Percentiles rank a stretch among this genome's conserved stretches.
These are phyloP conservation scores for Machimus rusticus DNA, from an alignment of 2,888 invertebrate genomes.

Conservation along the genomic window DNA sequence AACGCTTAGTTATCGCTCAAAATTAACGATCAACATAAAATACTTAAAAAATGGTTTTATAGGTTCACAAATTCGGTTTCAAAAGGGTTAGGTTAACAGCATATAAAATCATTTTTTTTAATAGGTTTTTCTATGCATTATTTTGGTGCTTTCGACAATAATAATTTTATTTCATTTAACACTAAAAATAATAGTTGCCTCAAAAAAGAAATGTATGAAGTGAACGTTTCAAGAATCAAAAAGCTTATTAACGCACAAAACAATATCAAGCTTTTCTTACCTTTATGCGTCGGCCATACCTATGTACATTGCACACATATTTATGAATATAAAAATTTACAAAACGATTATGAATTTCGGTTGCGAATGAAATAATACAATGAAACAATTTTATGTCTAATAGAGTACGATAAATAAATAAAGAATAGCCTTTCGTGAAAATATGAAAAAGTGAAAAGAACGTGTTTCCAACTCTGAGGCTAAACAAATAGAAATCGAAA, in stretches of 20 bases:
- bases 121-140: too few relatives aligned
- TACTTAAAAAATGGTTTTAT: too few relatives aligned
- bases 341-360: not conserved
- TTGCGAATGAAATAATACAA: not conserved
- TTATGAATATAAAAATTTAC: not conserved
- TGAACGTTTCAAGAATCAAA: not conserved
- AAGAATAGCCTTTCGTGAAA: not conserved
- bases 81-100: not conserved
- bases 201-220: not conserved
- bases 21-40: too few relatives aligned
- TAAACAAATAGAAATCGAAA: not conserved
- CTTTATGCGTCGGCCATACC: not conserved
- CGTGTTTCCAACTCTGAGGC: not conserved
- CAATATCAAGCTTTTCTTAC: not conserved
- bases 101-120: not conserved
- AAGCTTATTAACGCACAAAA: not conserved
- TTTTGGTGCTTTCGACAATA: not conserved
- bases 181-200: not conserved
- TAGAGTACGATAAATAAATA: not conserved
- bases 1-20: too few relatives aligned
- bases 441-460: not conserved
- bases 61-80: too few relatives aligned
- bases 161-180: not conserved
- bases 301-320: not conserved
- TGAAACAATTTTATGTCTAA: not conserved